phyloP scores from a whole-genome alignment of 2,888 invertebrate genomes.

The Rhamnusium bicolor region DNA sequence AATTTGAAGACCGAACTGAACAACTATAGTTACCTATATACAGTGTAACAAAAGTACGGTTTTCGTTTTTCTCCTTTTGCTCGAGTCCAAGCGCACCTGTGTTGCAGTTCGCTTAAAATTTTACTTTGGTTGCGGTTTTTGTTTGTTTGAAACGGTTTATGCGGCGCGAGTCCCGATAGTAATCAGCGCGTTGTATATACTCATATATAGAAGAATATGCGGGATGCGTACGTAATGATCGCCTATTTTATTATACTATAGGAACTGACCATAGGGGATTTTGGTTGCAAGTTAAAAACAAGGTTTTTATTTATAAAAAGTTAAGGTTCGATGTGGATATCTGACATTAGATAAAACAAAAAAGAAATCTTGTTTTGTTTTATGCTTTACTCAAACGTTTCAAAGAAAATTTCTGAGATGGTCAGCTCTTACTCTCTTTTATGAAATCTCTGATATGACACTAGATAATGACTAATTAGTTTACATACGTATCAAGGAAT shows the following conservation, averaged over 20 bases:
- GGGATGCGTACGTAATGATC: neutral
- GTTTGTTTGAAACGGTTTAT: conserved; percentile 18
- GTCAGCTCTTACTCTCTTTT: too few species aligned
- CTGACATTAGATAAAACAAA: too few species aligned
- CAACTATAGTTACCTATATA: conserved; percentile 61
- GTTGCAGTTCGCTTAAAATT: conserved; percentile 27
- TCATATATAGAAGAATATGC: neutral
- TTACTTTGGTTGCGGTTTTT: conserved; percentile 25
- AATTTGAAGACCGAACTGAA: conserved; percentile 37
- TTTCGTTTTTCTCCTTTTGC: conserved; percentile 39
- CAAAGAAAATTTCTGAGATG: too few species aligned
- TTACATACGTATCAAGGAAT: too few species aligned
- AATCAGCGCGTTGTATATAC: conserved; percentile 15
- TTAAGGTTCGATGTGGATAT: too few species aligned
- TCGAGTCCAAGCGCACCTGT: conserved; percentile 26
- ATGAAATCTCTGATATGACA: too few species aligned
- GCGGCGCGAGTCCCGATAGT: conserved; percentile 7
- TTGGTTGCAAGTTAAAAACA: neutral
- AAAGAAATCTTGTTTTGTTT: too few species aligned
- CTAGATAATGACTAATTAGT: too few species aligned
- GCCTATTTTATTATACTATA: neutral
- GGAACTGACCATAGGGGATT: neutral
- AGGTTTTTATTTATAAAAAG: neutral
- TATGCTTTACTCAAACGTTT: too few species aligned
- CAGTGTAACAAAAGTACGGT: conserved; percentile 61